These are phyloP conservation scores for Sicus ferrugineus DNA, from an alignment of 2,888 invertebrate species.

Conservation along the genomic window DNA sequence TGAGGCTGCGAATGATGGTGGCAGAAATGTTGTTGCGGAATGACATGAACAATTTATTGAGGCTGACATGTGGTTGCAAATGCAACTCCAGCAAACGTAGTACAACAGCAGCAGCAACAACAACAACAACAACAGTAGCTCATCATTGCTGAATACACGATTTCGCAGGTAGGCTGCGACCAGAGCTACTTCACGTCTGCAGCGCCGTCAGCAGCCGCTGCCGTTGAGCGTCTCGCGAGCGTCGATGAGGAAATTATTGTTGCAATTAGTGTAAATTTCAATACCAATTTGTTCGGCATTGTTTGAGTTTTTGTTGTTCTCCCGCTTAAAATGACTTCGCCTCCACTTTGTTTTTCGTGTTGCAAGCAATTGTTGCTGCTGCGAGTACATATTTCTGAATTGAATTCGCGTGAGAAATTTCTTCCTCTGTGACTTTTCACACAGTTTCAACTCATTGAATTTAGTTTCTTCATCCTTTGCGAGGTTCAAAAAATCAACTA, in stretches of 20 bases:
- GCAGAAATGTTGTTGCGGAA: conserved; percentile 41
- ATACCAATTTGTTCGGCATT: conserved; percentile 16
- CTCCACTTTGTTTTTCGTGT: neutral
- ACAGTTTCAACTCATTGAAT: neutral
- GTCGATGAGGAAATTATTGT: conserved; percentile 24
- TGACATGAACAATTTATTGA: conserved; percentile 44
- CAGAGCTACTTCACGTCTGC: neutral
- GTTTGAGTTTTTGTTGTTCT: neutral
- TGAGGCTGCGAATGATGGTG: conserved; percentile 20
- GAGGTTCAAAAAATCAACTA: neutral
- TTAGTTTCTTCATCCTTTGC: neutral
- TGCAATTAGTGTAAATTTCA: conserved; percentile 30
- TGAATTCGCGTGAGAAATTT: neutral
- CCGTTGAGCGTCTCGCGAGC: neutral
- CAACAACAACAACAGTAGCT: conserved; percentile 16
- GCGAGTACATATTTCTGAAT: neutral
- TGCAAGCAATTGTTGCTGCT: no score
- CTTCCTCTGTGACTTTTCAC: neutral
- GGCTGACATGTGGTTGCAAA: conserved; percentile 40
- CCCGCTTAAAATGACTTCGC: neutral
- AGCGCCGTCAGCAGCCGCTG: neutral
- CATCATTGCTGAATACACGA: neutral
- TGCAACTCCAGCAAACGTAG: conserved; percentile 12
- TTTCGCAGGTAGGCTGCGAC: neutral
- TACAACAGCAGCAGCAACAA: neutral